Percentiles rank a stretch among this genome's conserved stretches.
Conservation (phyloP, 92 coral and sea anemone species). For the Muricea muricata region DNA sequence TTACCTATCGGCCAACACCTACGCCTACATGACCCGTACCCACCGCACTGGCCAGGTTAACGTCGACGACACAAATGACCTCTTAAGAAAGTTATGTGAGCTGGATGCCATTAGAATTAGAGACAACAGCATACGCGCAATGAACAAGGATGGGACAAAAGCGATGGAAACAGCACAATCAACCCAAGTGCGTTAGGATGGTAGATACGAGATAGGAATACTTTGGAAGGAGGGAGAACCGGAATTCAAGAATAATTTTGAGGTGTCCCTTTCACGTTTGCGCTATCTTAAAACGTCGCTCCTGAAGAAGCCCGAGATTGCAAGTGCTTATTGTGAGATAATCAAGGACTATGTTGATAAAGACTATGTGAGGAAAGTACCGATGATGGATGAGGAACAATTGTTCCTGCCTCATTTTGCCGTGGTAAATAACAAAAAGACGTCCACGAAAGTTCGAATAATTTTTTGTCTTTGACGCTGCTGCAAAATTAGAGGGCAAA, state of each 20-base stretch:
- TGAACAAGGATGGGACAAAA: slow-evolving; percentile 31
- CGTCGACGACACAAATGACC: slow-evolving; percentile 4
- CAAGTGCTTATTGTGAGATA: slow-evolving; percentile 41
- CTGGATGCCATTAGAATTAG: slow-evolving; percentile 54
- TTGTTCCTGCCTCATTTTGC: slow-evolving; percentile 16
- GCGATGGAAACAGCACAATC: slow-evolving; percentile 35
- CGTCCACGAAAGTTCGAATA: background rate
- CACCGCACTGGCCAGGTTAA: slow-evolving; percentile 28
- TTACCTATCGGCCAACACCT: slow-evolving; percentile 18
- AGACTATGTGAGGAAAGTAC: slow-evolving; percentile 48
- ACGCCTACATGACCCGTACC: slow-evolving; percentile 57
- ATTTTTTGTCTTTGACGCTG: slow-evolving; percentile 19
- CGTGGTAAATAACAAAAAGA: slow-evolving; percentile 1
- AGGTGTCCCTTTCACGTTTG: slow-evolving; percentile 23
- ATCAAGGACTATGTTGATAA: slow-evolving; percentile 44
- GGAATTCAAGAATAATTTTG: slow-evolving; percentile 46
- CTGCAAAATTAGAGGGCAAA: slow-evolving; percentile 23
- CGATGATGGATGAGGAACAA: slow-evolving; percentile 3
- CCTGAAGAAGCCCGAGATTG: slow-evolving; percentile 40
- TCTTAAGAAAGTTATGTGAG: slow-evolving; percentile 49
- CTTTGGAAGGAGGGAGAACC: slow-evolving; percentile 64
- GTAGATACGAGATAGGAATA: slow-evolving; percentile 40
- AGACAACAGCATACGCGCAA: slow-evolving; percentile 25
- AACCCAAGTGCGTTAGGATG: slow-evolving; percentile 8
- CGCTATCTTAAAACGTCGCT: background rate